A percentile compares a stretch with the other conserved stretches of the same genome.
phyloP scores from a whole-genome alignment of 2,888 invertebrate species.

The Acleris emargana region DNA sequence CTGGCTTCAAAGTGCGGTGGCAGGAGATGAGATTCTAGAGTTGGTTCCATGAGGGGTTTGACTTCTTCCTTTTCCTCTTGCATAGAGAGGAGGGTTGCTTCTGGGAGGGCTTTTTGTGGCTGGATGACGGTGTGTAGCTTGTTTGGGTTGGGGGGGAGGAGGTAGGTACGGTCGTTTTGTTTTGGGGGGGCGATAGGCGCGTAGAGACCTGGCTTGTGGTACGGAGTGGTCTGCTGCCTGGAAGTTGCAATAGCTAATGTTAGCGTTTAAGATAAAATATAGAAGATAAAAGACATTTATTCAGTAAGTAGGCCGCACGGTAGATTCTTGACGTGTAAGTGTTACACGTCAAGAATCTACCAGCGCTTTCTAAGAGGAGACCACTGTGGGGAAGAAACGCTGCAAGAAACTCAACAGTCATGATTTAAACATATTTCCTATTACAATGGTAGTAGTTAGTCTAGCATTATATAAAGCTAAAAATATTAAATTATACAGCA shows the following conservation, averaged over 20 bases:
- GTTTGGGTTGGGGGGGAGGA: conserved; percentile 65
- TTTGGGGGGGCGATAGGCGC: conserved; percentile 79
- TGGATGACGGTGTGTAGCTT: conserved; percentile 69
- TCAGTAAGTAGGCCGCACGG: too few species aligned
- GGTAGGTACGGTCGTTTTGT: conserved; percentile 59
- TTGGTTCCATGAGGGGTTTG: conserved; percentile 68
- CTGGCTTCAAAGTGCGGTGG: conserved; percentile 62
- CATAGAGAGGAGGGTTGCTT: conserved; percentile 63
- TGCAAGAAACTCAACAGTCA: too few species aligned
- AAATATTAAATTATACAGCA: too few species aligned
- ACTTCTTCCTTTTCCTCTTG: conserved; percentile 66
- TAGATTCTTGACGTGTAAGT: too few species aligned
- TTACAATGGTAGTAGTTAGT: too few species aligned
- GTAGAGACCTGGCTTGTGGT: conserved; percentile 80
- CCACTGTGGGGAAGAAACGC: too few species aligned
- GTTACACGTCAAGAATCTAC: too few species aligned
- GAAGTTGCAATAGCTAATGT: conserved; percentile 39
- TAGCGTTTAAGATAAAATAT: too few species aligned
- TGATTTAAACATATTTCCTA: too few species aligned
- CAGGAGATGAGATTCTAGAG: conserved; percentile 57
- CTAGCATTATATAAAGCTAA: too few species aligned
- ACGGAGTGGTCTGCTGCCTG: conserved; percentile 70
- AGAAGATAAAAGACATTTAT: too few species aligned
- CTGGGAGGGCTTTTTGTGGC: conserved; percentile 57
- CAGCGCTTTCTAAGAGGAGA: too few species aligned